phyloP scores from a whole-genome alignment of 2,797 vertebrate species.

The Pseudotriccus pelzelni region DNA sequence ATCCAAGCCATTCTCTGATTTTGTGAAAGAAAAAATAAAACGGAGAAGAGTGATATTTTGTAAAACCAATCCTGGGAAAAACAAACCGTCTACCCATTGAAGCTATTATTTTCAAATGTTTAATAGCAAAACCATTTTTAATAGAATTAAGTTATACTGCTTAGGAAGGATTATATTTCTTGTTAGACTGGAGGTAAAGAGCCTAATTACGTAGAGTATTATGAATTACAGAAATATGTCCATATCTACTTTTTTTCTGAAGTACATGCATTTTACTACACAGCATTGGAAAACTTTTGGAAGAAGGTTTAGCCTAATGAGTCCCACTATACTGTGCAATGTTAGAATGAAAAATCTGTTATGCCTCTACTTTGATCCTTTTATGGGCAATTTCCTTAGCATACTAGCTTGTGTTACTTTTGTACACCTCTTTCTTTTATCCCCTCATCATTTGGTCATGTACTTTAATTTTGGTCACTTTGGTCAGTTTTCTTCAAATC shows the following conservation, averaged over 20 bases:
- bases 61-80: too few relatives aligned
- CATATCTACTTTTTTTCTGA: neutral
- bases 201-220: too few relatives aligned
- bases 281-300: neutral
- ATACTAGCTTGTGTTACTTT: neutral
- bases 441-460: neutral
- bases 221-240: too few relatives aligned
- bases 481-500: neutral
- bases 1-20: too few relatives aligned
- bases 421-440: neutral
- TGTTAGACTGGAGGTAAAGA: too few relatives aligned
- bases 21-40: too few relatives aligned
- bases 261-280: neutral
- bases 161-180: too few relatives aligned
- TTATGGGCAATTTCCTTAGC: neutral
- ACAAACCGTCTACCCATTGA: too few relatives aligned
- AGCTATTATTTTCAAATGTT: too few relatives aligned
- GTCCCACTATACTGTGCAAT: neutral
- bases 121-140: too few relatives aligned
- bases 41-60: too few relatives aligned
- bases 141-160: too few relatives aligned
- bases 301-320: neutral
- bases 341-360: neutral
- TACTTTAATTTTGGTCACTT: neutral
- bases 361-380: neutral